A percentile compares a stretch with the other conserved stretches of the same genome.
Conservation (phyloP, 2,113 vertebrate species). For the Ammodytes marinus region DNA sequence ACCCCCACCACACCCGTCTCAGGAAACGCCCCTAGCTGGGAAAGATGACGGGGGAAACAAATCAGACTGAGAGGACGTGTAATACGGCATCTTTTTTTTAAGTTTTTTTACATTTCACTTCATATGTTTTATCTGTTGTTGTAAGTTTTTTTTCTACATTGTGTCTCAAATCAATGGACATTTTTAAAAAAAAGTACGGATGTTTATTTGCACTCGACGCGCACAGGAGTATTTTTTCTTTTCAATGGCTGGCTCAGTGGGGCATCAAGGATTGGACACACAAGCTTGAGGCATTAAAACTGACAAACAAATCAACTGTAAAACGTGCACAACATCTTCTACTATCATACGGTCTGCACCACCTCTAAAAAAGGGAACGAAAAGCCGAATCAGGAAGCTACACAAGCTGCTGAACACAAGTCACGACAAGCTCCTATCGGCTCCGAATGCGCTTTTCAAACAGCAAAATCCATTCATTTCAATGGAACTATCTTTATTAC, state of each 20-base stretch:
- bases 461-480: neutral
- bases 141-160: constrained; percentile 29
- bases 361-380: constrained; percentile 11
- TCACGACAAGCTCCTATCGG: neutral
- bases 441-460: neutral
- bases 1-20: constrained; percentile 23
- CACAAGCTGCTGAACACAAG: constrained; percentile 1
- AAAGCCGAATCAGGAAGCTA: constrained; percentile 16
- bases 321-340: constrained; percentile 7
- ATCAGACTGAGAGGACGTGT: constrained; percentile 71
- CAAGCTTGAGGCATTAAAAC: neutral
- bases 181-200: constrained; percentile 33
- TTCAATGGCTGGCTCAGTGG: constrained; percentile 15
- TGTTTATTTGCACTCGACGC: constrained; percentile 56
- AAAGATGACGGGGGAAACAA: constrained; percentile 69
- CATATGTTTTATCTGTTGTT: constrained; percentile 42
- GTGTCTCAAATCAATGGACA: constrained; percentile 38
- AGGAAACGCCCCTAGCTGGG: constrained; percentile 46
- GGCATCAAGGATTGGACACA: neutral
- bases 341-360: neutral
- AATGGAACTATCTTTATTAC: neutral
- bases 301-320: neutral
- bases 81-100: neutral
- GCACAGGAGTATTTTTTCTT: neutral
- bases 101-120: constrained; percentile 39